Evolutionary conservation across 1,140 invertebrate species (phyloP), one percentile per base, ranked within the genome.

Genomic region (Elysia chlorotica): DNA sequence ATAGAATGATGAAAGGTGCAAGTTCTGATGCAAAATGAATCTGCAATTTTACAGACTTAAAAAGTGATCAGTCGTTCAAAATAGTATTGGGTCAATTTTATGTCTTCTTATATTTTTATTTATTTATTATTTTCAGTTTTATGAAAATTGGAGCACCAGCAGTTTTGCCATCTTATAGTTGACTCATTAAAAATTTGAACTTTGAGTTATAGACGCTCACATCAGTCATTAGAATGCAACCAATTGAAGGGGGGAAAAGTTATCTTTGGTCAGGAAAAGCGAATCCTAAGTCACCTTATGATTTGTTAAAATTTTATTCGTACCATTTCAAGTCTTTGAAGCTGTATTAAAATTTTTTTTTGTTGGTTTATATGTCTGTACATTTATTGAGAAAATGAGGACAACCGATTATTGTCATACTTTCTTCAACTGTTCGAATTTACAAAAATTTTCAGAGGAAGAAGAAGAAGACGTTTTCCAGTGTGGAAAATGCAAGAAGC

Each of bases 381-480:
- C 2, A 30, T 62, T 23, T 33, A 10, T 6, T 1, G n/a, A 28
- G 5, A 33, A 62, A 21, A n/a, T 5, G 31, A 28, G 33, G 21
- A 62, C 30, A 21, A 5, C 21, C 25, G 30, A 28, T 62, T 31
- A 33, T 62, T 62, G 59, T n/a, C 28, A 62, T 35, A 19, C 31
- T 23, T 25, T 38, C n/a, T 19, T 17, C 19, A 33, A n/a, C 38
- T 17, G 0, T 2, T 66, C n/a, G 30, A 28, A 23, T 68, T 17
- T 33, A 68, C 54, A 4, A 25, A 21, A 41, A 30, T 17, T 28
- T 30, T 0, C 33, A 21, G n/a, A 23, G 80, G 81, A 81, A 67
- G 90, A 91, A 78, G 91, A 92, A 61, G 90, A 91, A 62, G 91
- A 92, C 83, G 84, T 92, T 53, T 92, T 92, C 79, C 91, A 92